These are phyloP conservation scores for Brachionus asplanchnoidis DNA, from an alignment of 1,140 invertebrate genomes.

Conservation along the genomic window DNA sequence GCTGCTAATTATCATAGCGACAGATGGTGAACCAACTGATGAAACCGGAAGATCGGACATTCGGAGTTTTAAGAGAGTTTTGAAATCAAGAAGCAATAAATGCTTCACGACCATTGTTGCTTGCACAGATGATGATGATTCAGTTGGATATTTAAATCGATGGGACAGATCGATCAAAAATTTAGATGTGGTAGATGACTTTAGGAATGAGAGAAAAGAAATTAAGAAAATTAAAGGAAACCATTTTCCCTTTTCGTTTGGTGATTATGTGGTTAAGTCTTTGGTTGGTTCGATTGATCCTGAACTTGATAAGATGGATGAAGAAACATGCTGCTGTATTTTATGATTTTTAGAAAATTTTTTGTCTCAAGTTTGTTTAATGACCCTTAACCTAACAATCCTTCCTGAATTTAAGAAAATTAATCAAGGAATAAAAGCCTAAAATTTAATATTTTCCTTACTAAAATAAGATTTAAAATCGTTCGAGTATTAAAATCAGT, in stretches of 20 bases:
- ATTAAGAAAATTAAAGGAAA: neutral
- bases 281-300: slow-evolving; percentile 25
- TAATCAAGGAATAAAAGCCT: no score
- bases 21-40: slow-evolving; percentile 37
- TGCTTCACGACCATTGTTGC: slow-evolving; percentile 7
- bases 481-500: no score
- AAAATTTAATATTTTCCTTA: no score
- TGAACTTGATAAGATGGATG: slow-evolving; percentile 14
- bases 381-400: neutral
- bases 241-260: slow-evolving; percentile 30
- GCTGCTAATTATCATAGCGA: slow-evolving; percentile 33
- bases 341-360: neutral
- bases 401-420: no score
- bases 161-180: slow-evolving; percentile 14
- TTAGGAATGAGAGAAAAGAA: slow-evolving; percentile 28
- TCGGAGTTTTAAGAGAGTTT: neutral
- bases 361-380: neutral
- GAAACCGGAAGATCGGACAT: neutral
- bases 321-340: slow-evolving; percentile 22
- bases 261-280: slow-evolving; percentile 40
- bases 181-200: slow-evolving; percentile 41
- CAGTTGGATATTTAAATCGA: slow-evolving; percentile 23
- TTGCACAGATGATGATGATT: slow-evolving; percentile 35
- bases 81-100: slow-evolving; percentile 15
- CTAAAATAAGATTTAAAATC: no score